Evolutionary conservation across 2,797 vertebrate genomes (phyloP).

Genomic region (Lates japonicus): DNA sequence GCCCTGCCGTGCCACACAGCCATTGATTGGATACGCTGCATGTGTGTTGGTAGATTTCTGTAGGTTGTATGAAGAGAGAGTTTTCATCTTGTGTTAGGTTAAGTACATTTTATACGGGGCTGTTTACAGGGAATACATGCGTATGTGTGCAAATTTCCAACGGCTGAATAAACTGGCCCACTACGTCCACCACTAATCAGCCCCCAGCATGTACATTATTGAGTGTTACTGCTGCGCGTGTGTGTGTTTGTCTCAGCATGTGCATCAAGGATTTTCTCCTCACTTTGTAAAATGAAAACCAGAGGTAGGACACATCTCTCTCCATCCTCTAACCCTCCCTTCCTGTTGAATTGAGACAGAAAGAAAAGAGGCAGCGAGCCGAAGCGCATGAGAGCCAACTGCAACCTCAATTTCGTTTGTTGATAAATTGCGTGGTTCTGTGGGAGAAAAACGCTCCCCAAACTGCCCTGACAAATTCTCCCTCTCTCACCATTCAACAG

Average conservation of each 20-base stretch:
- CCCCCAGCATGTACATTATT: conserved; percentile 22
- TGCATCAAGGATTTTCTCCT: conserved; percentile 13
- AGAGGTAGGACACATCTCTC: background rate
- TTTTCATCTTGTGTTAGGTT: background rate
- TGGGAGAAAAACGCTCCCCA: conserved; percentile 1
- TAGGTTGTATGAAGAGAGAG: background rate
- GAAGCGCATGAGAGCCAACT: conserved; percentile 2
- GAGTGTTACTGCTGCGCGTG: background rate
- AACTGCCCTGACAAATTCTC: conserved; percentile 5
- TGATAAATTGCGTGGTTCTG: conserved; percentile 25
- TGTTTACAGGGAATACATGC: conserved; percentile 3
- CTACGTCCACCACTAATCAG: conserved; percentile 1
- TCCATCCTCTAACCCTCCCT: background rate
- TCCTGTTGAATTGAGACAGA: background rate
- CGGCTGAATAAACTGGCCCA: background rate
- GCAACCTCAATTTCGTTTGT: conserved; percentile 39
- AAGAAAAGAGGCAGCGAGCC: conserved; percentile 7
- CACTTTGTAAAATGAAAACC: conserved; percentile 1
- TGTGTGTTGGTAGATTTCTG: conserved; percentile 9
- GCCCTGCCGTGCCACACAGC: conserved; percentile 5
- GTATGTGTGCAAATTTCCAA: background rate
- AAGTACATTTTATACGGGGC: conserved; percentile 15
- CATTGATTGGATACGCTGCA: conserved; percentile 40
- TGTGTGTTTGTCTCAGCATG: conserved; percentile 18
- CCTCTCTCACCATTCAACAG: conserved; percentile 29